A percentile compares a stretch with the other conserved stretches of the same genome.
Conservation (phyloP, 2,797 vertebrate species). For the Sebastes aleutianus region DNA sequence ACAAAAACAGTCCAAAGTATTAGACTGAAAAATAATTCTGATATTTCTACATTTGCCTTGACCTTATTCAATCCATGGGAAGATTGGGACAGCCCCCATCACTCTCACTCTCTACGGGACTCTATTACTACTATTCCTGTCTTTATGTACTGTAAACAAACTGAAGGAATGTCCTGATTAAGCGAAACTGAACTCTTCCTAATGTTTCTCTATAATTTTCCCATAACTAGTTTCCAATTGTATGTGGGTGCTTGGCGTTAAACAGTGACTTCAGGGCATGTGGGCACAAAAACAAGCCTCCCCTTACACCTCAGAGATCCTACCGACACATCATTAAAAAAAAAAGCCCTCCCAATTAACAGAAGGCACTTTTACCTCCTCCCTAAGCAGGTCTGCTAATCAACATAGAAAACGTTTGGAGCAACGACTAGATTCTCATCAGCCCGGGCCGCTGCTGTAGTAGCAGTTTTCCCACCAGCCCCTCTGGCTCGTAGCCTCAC, state of each 20-base stretch:
- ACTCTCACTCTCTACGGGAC: background rate
- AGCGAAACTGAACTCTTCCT: slow-evolving; percentile 29
- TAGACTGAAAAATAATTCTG: background rate
- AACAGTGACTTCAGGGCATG: slow-evolving; percentile 7
- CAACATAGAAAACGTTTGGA: slow-evolving; percentile 35
- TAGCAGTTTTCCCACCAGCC: slow-evolving; percentile 57
- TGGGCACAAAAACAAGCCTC: background rate
- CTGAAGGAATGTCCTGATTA: slow-evolving; percentile 47
- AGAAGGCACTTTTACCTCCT: slow-evolving; percentile 23
- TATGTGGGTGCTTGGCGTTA: slow-evolving; percentile 16
- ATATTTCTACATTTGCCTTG: background rate
- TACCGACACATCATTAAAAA: background rate
- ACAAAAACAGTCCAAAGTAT: background rate
- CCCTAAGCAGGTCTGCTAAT: slow-evolving; percentile 28
- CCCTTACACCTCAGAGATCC: slow-evolving; percentile 1
- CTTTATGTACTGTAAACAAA: slow-evolving; percentile 59
- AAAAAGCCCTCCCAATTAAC: background rate
- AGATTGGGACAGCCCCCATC: background rate
- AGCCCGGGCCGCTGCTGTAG: slow-evolving; percentile 8
- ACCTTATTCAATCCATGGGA: background rate
- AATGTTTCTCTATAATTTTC: slow-evolving; percentile 8
- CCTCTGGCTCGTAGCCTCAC: slow-evolving; percentile 54
- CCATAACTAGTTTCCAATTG: slow-evolving; percentile 12
- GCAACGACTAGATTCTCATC: slow-evolving; percentile 31
- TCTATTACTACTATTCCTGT: slow-evolving; percentile 2